A percentile compares a stretch with the other conserved stretches of the same genome.
Conservation (phyloP, 2,888 invertebrate species). For the Metallyticus violacea region DNA sequence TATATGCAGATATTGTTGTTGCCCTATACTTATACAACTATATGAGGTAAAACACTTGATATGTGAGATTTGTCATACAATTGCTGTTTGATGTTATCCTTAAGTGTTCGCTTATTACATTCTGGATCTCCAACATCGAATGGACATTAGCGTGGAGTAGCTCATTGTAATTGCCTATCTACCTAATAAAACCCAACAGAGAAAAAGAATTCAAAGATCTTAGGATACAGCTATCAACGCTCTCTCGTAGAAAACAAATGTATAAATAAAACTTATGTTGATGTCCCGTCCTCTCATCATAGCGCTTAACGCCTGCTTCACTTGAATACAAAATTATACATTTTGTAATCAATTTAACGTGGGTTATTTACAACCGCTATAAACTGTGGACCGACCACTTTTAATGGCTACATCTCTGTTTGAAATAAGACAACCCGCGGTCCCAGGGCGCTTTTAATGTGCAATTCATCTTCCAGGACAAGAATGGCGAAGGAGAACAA, state of each 20-base stretch:
- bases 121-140: too few species aligned
- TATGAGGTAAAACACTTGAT: too few species aligned
- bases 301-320: not conserved
- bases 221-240: too few species aligned
- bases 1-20: too few species aligned
- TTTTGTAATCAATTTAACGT: not conserved
- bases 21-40: too few species aligned
- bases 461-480: not conserved
- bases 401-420: not conserved
- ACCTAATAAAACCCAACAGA: too few species aligned
- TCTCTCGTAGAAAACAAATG: not conserved
- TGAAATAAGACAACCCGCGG: not conserved
- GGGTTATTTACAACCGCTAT: not conserved
- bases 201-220: too few species aligned
- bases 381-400: not conserved
- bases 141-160: too few species aligned
- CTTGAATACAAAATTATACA: not conserved
- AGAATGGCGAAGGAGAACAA: not conserved
- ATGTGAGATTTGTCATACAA: too few species aligned
- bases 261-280: not conserved
- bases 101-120: too few species aligned
- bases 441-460: not conserved
- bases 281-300: not conserved
- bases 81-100: too few species aligned
- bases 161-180: too few species aligned